Evolutionary conservation across 2,113 vertebrate species (phyloP).

Genomic region (Piaya cayana): DNA sequence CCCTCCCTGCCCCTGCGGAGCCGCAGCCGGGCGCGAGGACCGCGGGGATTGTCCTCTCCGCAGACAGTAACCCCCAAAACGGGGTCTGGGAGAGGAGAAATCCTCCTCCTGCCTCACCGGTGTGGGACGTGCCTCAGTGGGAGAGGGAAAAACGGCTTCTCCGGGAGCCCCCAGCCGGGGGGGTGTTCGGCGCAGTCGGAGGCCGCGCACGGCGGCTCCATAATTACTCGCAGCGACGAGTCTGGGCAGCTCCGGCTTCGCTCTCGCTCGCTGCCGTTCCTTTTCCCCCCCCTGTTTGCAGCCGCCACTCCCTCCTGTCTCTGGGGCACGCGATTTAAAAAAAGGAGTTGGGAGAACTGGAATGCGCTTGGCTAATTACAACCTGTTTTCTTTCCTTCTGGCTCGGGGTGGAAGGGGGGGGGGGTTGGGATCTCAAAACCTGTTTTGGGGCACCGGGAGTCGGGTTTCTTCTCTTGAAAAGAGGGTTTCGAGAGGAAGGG

Average conservation of each 20-base stretch:
- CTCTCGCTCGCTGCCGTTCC: conserved; percentile 41
- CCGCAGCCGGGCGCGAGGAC: no score
- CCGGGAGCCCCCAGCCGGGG: not conserved
- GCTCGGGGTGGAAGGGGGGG: no score
- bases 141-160: not conserved
- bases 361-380: conserved; percentile 66
- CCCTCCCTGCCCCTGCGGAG: not conserved
- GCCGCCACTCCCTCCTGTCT: conserved; percentile 72
- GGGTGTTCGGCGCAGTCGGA: conserved; percentile 27
- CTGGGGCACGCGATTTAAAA: conserved; percentile 62
- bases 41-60: not conserved
- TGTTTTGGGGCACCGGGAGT: conserved; percentile 22
- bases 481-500: not conserved
- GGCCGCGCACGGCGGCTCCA: conserved; percentile 28
- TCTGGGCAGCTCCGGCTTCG: conserved; percentile 70
- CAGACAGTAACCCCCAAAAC: no score
- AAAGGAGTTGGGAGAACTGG: conserved; percentile 36
- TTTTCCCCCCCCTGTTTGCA: conserved; percentile 10
- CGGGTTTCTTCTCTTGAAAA: conserved; percentile 17
- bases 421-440: conserved; percentile 53
- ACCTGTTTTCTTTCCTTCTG: conserved; percentile 64
- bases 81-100: not conserved
- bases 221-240: conserved; percentile 70
- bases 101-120: not conserved
- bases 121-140: not conserved